Conservation (phyloP, 2,888 invertebrate species). For the Ypsolopha scabrella region DNA sequence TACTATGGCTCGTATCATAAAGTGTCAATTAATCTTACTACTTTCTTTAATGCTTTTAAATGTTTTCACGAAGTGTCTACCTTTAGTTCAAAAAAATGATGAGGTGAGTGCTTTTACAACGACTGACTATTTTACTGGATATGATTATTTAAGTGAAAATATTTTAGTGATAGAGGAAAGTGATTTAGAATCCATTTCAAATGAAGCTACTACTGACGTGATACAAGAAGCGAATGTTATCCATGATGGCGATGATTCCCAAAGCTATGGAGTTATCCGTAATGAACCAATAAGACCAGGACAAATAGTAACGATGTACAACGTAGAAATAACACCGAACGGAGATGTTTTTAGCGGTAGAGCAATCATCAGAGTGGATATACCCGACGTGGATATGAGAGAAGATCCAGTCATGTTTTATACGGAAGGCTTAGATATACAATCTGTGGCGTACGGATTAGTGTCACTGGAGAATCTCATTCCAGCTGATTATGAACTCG, state of each 20-base stretch:
- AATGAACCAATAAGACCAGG: conserved; percentile 25
- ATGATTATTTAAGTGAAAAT: neutral
- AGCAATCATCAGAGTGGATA: conserved; percentile 22
- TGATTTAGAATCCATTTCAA: neutral
- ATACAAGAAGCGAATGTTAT: neutral
- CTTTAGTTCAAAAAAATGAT: conserved; percentile 9
- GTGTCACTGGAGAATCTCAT: conserved; percentile 19
- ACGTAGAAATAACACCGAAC: conserved; percentile 25
- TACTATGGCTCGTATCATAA: conserved; percentile 8
- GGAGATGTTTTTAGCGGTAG: conserved; percentile 28
- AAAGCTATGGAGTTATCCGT: conserved; percentile 8
- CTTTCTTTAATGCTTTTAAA: conserved; percentile 22
- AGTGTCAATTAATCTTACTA: conserved; percentile 31
- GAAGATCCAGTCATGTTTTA: conserved; percentile 26
- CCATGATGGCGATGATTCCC: no score
- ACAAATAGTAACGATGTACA: conserved; percentile 24
- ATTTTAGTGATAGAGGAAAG: neutral
- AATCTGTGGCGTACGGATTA: conserved; percentile 23
- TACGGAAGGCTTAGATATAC: conserved; percentile 21
- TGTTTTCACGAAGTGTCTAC: conserved; percentile 29
- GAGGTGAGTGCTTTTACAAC: neutral
- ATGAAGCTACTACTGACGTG: neutral
- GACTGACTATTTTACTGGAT: neutral
- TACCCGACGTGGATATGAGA: conserved; percentile 18
- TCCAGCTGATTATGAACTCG: conserved; percentile 12